A percentile compares a stretch with the other conserved stretches of the same genome.
Conservation (phyloP, 2,797 vertebrate species). For the Propithecus deckenii region DNA sequence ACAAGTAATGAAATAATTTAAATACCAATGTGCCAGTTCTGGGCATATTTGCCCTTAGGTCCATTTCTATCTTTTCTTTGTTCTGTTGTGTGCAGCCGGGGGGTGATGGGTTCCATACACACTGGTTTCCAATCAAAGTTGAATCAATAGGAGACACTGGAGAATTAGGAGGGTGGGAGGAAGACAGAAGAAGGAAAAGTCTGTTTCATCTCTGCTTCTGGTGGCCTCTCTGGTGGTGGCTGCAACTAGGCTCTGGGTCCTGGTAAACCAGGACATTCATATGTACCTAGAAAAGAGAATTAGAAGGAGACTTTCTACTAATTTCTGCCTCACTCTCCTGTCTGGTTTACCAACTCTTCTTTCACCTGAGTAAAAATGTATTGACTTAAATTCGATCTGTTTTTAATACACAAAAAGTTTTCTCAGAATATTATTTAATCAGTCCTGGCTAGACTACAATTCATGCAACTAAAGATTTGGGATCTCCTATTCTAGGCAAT, state of each 20-base stretch:
- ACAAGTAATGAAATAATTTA: background rate
- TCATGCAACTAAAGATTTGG: background rate
- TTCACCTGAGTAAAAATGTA: background rate
- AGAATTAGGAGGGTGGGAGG: background rate
- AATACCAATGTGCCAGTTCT: background rate
- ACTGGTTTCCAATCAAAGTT: background rate
- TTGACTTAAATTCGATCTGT: background rate
- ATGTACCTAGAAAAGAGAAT: background rate
- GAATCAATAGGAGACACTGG: background rate
- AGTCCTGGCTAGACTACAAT: background rate
- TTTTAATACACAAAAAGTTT: background rate
- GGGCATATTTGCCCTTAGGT: background rate
- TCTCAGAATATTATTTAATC: background rate
- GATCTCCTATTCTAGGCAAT: background rate
- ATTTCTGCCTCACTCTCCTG: background rate
- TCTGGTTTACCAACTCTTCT: background rate
- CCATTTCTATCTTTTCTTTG: background rate
- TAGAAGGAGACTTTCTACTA: background rate
- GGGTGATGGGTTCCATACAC: background rate
- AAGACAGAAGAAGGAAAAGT: background rate
- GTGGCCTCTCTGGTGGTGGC: background rate
- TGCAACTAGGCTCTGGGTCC: background rate
- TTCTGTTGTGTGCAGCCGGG: background rate
- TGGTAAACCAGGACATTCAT: background rate
- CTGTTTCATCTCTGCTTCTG: background rate